phyloP scores from a whole-genome alignment of 2,113 vertebrate species.

The Pithys albifrons region DNA sequence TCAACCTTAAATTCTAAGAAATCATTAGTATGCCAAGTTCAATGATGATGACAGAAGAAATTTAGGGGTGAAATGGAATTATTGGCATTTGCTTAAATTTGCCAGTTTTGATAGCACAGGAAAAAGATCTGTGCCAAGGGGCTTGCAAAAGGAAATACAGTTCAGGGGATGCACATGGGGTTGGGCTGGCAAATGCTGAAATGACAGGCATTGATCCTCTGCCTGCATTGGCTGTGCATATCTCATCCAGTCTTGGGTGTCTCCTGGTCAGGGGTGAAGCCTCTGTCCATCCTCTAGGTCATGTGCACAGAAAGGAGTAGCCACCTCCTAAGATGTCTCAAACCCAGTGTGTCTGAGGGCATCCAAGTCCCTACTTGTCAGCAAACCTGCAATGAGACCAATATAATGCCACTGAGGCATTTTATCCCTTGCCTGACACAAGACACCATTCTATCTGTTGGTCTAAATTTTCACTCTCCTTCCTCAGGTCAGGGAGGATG shows the following conservation, averaged over 20 bases:
- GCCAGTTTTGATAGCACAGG: background rate
- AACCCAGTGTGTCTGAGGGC: fast-evolving
- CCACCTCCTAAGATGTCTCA: background rate
- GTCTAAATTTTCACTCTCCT: background rate
- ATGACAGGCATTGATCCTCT: background rate
- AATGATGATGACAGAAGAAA: slow-evolving; percentile 69
- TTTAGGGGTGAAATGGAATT: slow-evolving; percentile 50
- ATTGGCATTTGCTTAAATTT: slow-evolving; percentile 71
- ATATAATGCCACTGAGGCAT: fast-evolving
- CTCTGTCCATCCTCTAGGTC: background rate
- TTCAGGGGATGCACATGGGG: background rate
- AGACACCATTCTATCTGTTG: background rate
- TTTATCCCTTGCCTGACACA: fast-evolving
- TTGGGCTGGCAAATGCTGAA: background rate
- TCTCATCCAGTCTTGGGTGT: background rate
- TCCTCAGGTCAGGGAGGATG: fast-evolving
- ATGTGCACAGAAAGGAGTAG: background rate
- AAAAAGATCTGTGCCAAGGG: background rate
- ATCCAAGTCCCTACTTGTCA: background rate
- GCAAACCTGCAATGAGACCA: background rate
- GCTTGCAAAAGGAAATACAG: background rate
- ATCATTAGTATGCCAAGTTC: slow-evolving; percentile 72
- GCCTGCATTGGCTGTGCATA: background rate
- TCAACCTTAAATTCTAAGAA: slow-evolving; percentile 72
- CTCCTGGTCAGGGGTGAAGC: background rate